A percentile compares a stretch with the other conserved stretches of the same genome.
phyloP scores from a whole-genome alignment of 2,797 vertebrate species.

The Danio choprae region DNA sequence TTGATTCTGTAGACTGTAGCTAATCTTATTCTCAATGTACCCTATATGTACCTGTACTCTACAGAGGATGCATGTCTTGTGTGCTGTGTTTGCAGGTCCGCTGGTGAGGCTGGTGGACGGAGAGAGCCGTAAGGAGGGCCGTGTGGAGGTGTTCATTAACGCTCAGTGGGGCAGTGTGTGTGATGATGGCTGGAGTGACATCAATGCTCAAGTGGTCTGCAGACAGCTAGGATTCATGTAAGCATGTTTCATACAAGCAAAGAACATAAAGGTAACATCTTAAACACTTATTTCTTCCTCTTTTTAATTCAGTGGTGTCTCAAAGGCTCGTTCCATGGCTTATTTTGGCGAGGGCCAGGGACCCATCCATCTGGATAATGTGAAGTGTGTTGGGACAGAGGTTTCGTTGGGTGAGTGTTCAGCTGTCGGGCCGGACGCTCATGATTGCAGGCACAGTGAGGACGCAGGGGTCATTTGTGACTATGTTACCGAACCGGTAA shows the following conservation, averaged over 20 bases:
- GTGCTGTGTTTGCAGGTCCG: slow-evolving; percentile 64
- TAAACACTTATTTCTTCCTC: neutral
- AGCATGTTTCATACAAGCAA: slow-evolving; percentile 41
- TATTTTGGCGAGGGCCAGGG: slow-evolving; percentile 85
- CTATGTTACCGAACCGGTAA: slow-evolving; percentile 75
- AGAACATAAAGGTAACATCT: neutral
- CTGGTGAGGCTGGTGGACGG: slow-evolving; percentile 83
- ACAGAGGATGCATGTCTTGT: neutral
- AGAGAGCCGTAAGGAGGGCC: slow-evolving; percentile 83
- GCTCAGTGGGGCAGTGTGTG: slow-evolving; percentile 87
- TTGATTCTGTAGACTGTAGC: no score
- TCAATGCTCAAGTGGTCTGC: slow-evolving; percentile 84
- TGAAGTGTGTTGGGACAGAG: slow-evolving; percentile 82
- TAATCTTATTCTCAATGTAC: neutral
- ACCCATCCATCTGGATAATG: slow-evolving; percentile 82
- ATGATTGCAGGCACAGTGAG: slow-evolving; percentile 84
- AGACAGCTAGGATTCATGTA: slow-evolving; percentile 86
- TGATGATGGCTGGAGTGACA: slow-evolving; percentile 85
- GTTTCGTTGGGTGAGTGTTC: slow-evolving; percentile 76
- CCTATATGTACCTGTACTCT: neutral
- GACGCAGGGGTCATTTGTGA: slow-evolving; percentile 88
- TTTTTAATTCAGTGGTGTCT: slow-evolving; percentile 75
- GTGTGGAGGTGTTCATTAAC: slow-evolving; percentile 82
- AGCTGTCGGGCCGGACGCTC: slow-evolving; percentile 67
- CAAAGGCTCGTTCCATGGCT: slow-evolving; percentile 85